Conservation (phyloP, 2,888 invertebrate species). For the Mesoligia furuncula region DNA sequence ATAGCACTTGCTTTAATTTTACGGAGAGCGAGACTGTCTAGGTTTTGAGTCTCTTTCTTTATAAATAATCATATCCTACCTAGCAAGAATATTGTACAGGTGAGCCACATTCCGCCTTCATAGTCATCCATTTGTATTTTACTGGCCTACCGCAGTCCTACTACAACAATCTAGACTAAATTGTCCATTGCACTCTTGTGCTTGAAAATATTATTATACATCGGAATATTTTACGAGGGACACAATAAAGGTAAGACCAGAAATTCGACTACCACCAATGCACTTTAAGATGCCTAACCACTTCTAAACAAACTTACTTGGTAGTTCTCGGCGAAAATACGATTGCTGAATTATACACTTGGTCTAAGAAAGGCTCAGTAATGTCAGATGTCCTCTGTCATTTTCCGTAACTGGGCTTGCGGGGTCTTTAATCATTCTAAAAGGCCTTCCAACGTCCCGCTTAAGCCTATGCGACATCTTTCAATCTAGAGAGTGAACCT, state of each 20-base stretch:
- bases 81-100: constrained; percentile 13
- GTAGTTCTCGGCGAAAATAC: background rate
- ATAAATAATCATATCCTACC: background rate
- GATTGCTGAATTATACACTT: background rate
- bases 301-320: background rate
- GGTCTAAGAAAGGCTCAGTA: background rate
- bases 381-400: background rate
- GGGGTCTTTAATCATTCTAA: background rate
- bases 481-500: background rate
- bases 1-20: background rate
- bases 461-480: background rate
- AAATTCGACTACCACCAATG: background rate
- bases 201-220: constrained; percentile 42
- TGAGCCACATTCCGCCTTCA: constrained; percentile 22
- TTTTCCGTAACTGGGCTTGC: background rate
- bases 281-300: background rate
- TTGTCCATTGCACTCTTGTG: constrained; percentile 36
- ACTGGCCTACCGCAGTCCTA: constrained; percentile 28
- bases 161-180: constrained; percentile 43
- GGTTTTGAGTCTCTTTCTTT: background rate
- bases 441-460: no score
- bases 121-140: constrained; percentile 43
- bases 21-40: no score
- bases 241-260: constrained; percentile 3
- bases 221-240: constrained; percentile 40